These are phyloP conservation scores for Mormyrops attenuatus DNA, from an alignment of 2,797 vertebrate genomes.

Conservation along the genomic window DNA sequence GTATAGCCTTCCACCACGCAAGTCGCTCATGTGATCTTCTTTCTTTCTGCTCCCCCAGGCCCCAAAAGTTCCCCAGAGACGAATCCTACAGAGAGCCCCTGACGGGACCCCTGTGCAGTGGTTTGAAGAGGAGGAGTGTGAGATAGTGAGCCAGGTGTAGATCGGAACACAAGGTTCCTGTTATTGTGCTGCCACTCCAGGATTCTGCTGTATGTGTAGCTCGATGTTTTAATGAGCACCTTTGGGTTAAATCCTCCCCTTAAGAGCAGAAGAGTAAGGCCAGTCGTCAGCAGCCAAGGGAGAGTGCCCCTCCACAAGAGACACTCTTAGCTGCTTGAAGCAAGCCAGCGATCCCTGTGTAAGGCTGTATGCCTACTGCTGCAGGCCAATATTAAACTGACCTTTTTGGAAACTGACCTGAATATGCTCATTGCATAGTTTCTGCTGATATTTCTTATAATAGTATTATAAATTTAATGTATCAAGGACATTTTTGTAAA, in stretches of 20 bases:
- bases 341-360: neutral
- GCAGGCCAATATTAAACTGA: neutral
- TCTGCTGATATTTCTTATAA: neutral
- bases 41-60: slow-evolving; percentile 26
- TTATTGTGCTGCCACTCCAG: neutral
- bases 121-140: slow-evolving; percentile 74
- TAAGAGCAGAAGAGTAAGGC: neutral
- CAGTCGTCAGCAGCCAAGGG: neutral
- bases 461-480: too few relatives aligned
- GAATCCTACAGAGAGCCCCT: slow-evolving; percentile 69
- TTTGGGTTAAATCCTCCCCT: neutral
- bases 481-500: neutral
- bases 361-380: slow-evolving; percentile 5
- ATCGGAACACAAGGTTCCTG: neutral
- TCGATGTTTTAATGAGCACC: neutral
- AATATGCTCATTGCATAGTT: neutral
- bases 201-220: neutral
- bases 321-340: neutral
- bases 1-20: neutral
- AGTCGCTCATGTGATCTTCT: neutral
- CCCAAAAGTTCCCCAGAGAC: slow-evolving; percentile 62
- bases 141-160: slow-evolving; percentile 84
- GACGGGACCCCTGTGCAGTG: slow-evolving; percentile 80
- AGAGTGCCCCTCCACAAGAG: neutral
- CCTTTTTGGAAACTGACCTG: neutral